A percentile compares a stretch with the other conserved stretches of the same genome.
Evolutionary conservation across 2,888 invertebrate species (phyloP).

Genomic region (Sicus ferrugineus): DNA sequence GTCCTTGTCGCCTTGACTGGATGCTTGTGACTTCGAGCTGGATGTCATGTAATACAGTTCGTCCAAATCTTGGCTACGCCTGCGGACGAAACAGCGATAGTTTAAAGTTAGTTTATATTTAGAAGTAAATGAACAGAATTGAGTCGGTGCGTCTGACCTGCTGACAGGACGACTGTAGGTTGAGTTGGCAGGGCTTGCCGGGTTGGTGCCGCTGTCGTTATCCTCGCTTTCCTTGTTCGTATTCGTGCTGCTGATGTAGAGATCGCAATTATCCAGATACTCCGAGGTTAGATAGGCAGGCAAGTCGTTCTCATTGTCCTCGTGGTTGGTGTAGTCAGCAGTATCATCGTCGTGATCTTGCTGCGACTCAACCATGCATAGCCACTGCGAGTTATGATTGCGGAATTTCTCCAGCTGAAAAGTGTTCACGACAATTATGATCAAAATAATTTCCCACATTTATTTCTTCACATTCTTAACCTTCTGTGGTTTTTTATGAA

Average conservation of each 20-base stretch:
- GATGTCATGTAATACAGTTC: conserved; percentile 66
- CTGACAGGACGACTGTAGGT: conserved; percentile 67
- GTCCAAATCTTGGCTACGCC: conserved; percentile 67
- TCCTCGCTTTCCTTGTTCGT: conserved; percentile 60
- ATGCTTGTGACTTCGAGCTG: conserved; percentile 61
- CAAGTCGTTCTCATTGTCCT: conserved; percentile 70
- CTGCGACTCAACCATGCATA: conserved; percentile 90
- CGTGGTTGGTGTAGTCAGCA: conserved; percentile 66
- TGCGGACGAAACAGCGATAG: conserved; percentile 59
- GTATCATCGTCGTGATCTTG: conserved; percentile 66
- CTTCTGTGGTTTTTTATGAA: no score
- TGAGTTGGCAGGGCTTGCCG: conserved; percentile 60
- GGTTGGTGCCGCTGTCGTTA: conserved; percentile 58
- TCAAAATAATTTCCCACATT: background rate
- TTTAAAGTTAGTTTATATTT: background rate
- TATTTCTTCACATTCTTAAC: no score
- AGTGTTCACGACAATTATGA: background rate
- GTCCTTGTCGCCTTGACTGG: conserved; percentile 56
- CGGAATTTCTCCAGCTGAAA: conserved; percentile 85
- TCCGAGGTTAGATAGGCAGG: conserved; percentile 81
- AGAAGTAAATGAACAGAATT: background rate
- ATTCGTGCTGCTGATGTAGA: conserved; percentile 64
- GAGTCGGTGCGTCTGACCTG: conserved; percentile 56
- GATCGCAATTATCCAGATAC: conserved; percentile 70
- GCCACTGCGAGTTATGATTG: conserved; percentile 98